Evolutionary conservation across 2,113 vertebrate genomes (phyloP).

Genomic region (Amphilophus citrinellus): DNA sequence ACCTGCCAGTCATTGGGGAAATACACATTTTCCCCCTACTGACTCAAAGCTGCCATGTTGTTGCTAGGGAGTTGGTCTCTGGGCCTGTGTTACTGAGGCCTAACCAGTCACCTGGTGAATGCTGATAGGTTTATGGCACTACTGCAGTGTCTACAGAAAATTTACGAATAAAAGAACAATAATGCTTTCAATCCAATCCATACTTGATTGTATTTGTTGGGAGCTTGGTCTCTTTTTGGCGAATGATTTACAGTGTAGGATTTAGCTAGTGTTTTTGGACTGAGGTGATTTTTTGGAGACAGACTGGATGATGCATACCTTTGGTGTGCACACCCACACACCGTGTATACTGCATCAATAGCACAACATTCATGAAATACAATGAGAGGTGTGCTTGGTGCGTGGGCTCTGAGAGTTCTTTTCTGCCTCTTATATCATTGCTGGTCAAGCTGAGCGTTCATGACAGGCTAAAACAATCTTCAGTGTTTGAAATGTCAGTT

Average conservation of each 20-base stretch:
- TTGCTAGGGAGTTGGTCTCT: too few relatives aligned
- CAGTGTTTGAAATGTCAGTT: not conserved
- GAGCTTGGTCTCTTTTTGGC: not conserved
- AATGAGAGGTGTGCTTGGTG: not conserved
- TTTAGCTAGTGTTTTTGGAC: not conserved
- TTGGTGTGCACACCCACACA: not conserved
- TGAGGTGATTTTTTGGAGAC: not conserved
- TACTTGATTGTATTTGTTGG: accelerated
- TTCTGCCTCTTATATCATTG: not conserved
- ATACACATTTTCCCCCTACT: too few relatives aligned
- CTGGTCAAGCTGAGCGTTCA: not conserved
- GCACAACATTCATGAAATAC: not conserved
- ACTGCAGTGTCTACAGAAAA: not conserved
- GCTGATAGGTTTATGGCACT: too few relatives aligned
- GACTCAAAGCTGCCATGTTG: too few relatives aligned
- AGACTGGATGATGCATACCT: not conserved
- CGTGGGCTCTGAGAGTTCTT: too few relatives aligned
- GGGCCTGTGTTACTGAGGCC: too few relatives aligned
- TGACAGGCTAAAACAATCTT: not conserved
- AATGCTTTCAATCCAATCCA: not conserved
- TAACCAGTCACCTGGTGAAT: too few relatives aligned
- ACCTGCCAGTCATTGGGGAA: too few relatives aligned
- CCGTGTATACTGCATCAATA: not conserved
- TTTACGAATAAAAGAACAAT: not conserved
- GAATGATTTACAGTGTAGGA: not conserved